These are phyloP conservation scores for Anoplopoma fimbria DNA, from an alignment of 2,113 vertebrate species.

Conservation along the genomic window DNA sequence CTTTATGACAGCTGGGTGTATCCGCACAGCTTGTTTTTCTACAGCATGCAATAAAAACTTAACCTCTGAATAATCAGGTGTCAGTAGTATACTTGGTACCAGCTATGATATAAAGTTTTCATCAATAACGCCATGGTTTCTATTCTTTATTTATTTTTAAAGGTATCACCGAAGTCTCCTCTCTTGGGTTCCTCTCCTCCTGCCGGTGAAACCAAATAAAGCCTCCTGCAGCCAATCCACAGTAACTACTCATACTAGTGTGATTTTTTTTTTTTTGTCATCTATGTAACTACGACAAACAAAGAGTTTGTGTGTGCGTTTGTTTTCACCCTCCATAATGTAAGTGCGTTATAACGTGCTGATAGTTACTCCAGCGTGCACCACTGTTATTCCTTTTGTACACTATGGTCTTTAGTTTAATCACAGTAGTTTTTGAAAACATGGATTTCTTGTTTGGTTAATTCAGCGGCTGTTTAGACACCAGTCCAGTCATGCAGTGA, in stretches of 20 bases:
- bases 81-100: not conserved
- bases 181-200: constrained; percentile 82
- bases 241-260: constrained; percentile 27
- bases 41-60: not conserved
- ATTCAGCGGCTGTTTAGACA: not conserved
- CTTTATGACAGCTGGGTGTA: not conserved
- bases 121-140: not conserved
- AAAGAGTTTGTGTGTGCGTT: constrained; percentile 45
- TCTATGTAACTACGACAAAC: constrained; percentile 45
- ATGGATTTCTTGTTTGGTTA: constrained; percentile 22
- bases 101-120: not conserved
- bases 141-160: not conserved
- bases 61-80: not conserved
- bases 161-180: constrained; percentile 85
- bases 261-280: constrained; percentile 22
- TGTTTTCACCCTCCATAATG: constrained; percentile 49
- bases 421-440: constrained; percentile 38
- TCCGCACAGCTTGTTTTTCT: not conserved
- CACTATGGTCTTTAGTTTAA: constrained; percentile 21
- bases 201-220: constrained; percentile 79
- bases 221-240: constrained; percentile 33
- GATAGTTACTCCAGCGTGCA: constrained; percentile 36
- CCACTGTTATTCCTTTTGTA: constrained; percentile 31
- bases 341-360: constrained; percentile 38
- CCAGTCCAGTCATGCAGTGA: constrained; percentile 18